phyloP scores from a whole-genome alignment of 1,140 invertebrate species.

The Pseudomyrmex concolor region DNA sequence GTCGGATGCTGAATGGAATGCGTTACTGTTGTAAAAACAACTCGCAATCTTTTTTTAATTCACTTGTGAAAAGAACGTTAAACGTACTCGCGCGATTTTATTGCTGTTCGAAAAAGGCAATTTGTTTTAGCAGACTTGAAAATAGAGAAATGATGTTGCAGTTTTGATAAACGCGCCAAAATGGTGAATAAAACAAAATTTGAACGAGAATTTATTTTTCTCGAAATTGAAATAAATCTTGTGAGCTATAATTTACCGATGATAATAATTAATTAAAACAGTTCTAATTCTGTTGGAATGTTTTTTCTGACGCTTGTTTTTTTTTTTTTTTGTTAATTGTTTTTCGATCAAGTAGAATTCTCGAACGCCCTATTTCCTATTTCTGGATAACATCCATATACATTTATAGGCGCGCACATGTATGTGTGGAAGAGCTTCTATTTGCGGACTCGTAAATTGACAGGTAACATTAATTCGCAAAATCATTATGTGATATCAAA shows the following conservation, averaged over 20 bases:
- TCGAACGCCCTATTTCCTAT: no score
- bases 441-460: not conserved
- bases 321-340: no score
- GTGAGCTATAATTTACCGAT: no score
- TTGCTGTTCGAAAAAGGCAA: not conserved
- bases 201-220: no score
- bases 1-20: not conserved
- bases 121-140: not conserved
- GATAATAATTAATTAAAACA: no score
- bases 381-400: no score
- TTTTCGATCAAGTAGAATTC: no score
- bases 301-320: no score
- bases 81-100: not conserved
- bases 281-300: no score
- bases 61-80: not conserved
- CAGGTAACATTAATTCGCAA: constrained; percentile 42
- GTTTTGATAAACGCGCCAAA: no score
- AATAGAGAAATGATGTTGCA: not conserved
- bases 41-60: not conserved
- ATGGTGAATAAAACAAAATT: no score
- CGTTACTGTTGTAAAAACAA: constrained; percentile 8
- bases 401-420: not conserved
- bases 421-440: constrained; percentile 5
- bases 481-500: constrained; percentile 22
- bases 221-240: no score